These are phyloP conservation scores for Apodemus sylvaticus DNA, from an alignment of 2,113 vertebrate genomes.

Conservation along the genomic window DNA sequence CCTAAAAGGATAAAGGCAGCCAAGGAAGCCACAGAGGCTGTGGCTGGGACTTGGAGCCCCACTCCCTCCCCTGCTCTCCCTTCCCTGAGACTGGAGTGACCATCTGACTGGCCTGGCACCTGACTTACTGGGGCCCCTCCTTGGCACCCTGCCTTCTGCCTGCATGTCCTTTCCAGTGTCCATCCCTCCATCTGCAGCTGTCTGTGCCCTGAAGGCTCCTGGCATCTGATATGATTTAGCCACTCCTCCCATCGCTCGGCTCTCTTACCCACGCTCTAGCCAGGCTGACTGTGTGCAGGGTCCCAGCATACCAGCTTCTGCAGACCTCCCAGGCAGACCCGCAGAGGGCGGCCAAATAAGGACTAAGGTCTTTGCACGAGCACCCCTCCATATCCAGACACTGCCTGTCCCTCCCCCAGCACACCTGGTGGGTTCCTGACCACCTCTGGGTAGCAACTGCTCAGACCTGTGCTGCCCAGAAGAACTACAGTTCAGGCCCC, in stretches of 20 bases:
- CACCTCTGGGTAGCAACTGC: not conserved
- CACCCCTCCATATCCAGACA: not conserved
- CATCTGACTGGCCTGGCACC: not conserved
- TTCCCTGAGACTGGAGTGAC: not conserved
- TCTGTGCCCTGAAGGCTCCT: not conserved
- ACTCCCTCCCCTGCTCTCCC: rapidly evolving
- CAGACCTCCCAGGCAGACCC: not conserved
- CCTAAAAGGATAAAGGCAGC: no score
- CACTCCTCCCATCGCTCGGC: not conserved
- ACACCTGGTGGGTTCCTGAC: not conserved
- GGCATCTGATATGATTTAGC: not conserved
- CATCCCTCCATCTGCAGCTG: not conserved
- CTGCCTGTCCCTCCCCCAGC: not conserved
- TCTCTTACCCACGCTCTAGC: not conserved
- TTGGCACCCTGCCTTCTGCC: no score
- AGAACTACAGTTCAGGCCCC: not conserved
- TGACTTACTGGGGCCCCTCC: not conserved
- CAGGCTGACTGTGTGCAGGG: no score
- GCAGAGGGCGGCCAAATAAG: no score
- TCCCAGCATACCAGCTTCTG: not conserved
- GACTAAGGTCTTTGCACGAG: not conserved
- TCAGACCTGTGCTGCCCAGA: not conserved
- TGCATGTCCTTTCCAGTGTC: not conserved
- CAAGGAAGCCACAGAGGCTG: not conserved
- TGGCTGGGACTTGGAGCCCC: not conserved